These are phyloP conservation scores for Diadromus collaris DNA, from an alignment of 2,888 invertebrate species.

Conservation along the genomic window DNA sequence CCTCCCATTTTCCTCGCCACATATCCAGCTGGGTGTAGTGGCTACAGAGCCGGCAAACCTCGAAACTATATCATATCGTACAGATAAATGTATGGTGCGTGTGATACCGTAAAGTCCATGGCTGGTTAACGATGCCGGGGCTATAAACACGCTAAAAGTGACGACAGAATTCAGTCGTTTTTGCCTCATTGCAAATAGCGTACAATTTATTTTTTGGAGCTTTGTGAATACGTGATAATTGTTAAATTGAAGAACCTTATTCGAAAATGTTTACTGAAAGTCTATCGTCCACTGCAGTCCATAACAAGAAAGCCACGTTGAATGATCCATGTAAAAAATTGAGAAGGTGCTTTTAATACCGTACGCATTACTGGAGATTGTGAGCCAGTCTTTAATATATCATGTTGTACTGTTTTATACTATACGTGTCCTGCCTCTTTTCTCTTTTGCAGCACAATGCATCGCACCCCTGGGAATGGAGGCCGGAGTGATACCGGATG, in stretches of 20 bases:
- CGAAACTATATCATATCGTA: slow-evolving; percentile 39
- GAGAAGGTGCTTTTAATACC: slow-evolving; percentile 38
- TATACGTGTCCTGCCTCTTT: slow-evolving; percentile 50
- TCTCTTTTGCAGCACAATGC: slow-evolving; percentile 87
- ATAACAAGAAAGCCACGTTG: slow-evolving; percentile 34
- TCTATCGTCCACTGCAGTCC: not conserved
- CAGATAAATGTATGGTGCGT: not conserved
- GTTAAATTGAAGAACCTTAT: no score
- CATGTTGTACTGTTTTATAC: slow-evolving; percentile 19
- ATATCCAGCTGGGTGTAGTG: slow-evolving; percentile 11
- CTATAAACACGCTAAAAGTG: slow-evolving; percentile 26
- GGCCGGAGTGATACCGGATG: slow-evolving; percentile 89
- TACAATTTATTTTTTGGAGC: not conserved
- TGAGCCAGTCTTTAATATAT: slow-evolving; percentile 27
- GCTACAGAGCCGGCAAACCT: slow-evolving; percentile 10
- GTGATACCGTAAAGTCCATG: slow-evolving; percentile 28
- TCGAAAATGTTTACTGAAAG: no score
- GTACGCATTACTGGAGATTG: slow-evolving; percentile 17
- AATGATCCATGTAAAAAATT: slow-evolving; percentile 53
- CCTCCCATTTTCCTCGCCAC: not conserved
- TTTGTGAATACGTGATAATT: no score
- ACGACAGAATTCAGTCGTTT: slow-evolving; percentile 13
- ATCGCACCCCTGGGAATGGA: slow-evolving; percentile 93
- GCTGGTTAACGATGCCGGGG: slow-evolving; percentile 21
- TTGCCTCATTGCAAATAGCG: not conserved